Evolutionary conservation across 2,113 vertebrate species (phyloP), one percentile per base, ranked within the genome.

Genomic region (Hiodon alosoides): DNA sequence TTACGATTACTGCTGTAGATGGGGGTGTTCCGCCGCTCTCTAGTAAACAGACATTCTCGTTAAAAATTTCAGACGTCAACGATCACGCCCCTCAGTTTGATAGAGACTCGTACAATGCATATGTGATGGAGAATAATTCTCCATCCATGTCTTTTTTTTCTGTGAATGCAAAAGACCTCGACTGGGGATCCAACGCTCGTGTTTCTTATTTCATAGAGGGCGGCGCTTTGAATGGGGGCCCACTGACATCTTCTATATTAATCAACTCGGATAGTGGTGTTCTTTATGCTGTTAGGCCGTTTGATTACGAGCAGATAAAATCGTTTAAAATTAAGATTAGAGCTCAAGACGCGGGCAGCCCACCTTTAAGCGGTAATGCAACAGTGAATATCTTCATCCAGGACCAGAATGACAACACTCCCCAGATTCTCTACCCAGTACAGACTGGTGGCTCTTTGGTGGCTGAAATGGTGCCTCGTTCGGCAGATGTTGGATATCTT

Each of bases 241-340:
- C 73, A 4, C n/a, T 72, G 4, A 68, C 80, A 2, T 83, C 81
- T 11, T 84, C 86, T 7, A 77, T 92, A 0, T 88, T 83, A 51
- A 81, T 92, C 10, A 86, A 90, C 72, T 68, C 84, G 16, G 85
- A 87, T 9, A 91, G 83, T 2, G 87, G 89, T 0, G 83, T 85
- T 16, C 74, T 91, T 8, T 88, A 84, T n/a, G 87, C 87, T 0
- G 83, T 81, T 0, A 84, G 80, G 6, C 54, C 80, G 0, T 88
- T 90, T 79, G 89, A 91, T 82, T 89, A 90, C 11, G 90, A 91
- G 60, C 76, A 79, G 46, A 83, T 78, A 0, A 87, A 79, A 76
- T 76, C 86, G 69, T 90, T 88, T 75, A 78, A 87, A 55, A 75
- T 88, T 14, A 81, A 71, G 7, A 83, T 89, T 16, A 82, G 69